Conservation (phyloP, 2,113 vertebrate genomes). For the Eurypyga helias region DNA sequence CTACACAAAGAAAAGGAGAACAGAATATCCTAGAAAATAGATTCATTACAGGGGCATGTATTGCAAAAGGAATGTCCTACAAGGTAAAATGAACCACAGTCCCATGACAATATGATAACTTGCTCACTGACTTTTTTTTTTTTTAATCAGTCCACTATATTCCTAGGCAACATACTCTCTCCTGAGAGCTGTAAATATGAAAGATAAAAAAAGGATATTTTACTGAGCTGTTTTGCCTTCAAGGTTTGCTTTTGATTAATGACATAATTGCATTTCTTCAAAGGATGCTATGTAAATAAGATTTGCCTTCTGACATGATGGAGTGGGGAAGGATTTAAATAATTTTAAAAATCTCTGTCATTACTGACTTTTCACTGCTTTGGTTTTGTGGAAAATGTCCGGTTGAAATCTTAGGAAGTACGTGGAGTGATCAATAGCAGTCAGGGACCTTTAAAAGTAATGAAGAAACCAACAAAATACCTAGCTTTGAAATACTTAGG, state of each 20-base stretch:
- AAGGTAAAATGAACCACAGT: neutral
- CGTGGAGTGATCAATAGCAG: neutral
- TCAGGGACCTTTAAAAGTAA: neutral
- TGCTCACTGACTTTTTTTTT: neutral
- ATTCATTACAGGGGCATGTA: neutral
- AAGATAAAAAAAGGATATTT: conserved; percentile 33
- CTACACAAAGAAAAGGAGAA: conserved; percentile 7
- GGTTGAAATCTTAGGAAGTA: neutral
- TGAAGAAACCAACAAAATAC: neutral
- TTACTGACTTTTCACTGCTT: neutral
- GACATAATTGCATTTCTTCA: conserved; percentile 44
- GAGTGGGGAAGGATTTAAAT: conserved; percentile 15
- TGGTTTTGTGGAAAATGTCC: neutral
- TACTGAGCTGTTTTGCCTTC: conserved; percentile 29
- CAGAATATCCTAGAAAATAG: neutral
- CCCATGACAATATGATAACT: neutral
- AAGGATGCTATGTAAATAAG: conserved; percentile 48
- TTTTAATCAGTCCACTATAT: conserved; percentile 24
- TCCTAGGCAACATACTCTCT: neutral
- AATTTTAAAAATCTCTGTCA: conserved; percentile 2
- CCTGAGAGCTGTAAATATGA: conserved; percentile 33
- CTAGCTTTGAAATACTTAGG: neutral
- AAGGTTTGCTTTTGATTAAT: conserved; percentile 68
- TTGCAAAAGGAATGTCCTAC: neutral
- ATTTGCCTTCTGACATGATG: conserved; percentile 34